Percentiles rank a stretch among this genome's conserved stretches.
Conservation (phyloP, 2,113 vertebrate species). For the Mirounga angustirostris region DNA sequence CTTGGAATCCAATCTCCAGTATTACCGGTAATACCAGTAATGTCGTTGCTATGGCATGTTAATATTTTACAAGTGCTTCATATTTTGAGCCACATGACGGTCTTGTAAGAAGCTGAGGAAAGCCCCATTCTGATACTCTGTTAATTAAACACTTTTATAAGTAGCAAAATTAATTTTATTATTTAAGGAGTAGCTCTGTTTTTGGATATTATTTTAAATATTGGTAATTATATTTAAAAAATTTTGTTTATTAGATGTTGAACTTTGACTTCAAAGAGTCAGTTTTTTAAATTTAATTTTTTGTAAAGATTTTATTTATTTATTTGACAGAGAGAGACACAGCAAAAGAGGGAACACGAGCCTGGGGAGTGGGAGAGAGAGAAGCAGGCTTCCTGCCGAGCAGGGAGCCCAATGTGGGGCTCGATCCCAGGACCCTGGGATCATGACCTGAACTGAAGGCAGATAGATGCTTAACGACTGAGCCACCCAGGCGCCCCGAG, state of each 20-base stretch:
- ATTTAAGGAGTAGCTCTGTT: not conserved
- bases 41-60: not conserved
- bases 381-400: too few relatives aligned
- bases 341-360: too few relatives aligned
- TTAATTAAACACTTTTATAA: slow-evolving; percentile 1
- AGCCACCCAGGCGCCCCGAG: not conserved
- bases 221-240: not conserved
- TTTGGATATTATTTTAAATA: not conserved
- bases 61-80: not conserved
- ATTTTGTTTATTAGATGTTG: not conserved
- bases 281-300: not conserved
- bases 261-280: not conserved
- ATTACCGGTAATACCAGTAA: not conserved
- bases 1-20: not conserved
- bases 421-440: too few relatives aligned
- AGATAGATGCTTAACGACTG: too few relatives aligned
- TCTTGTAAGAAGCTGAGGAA: not conserved
- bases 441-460: too few relatives aligned
- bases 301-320: too few relatives aligned
- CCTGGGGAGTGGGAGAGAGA: too few relatives aligned
- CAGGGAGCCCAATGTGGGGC: too few relatives aligned
- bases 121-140: not conserved
- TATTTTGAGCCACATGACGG: not conserved
- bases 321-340: too few relatives aligned
- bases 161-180: slow-evolving; percentile 30